Evolutionary conservation across 1,140 invertebrate species (phyloP).

Genomic region (Hypsibius dujardini): DNA sequence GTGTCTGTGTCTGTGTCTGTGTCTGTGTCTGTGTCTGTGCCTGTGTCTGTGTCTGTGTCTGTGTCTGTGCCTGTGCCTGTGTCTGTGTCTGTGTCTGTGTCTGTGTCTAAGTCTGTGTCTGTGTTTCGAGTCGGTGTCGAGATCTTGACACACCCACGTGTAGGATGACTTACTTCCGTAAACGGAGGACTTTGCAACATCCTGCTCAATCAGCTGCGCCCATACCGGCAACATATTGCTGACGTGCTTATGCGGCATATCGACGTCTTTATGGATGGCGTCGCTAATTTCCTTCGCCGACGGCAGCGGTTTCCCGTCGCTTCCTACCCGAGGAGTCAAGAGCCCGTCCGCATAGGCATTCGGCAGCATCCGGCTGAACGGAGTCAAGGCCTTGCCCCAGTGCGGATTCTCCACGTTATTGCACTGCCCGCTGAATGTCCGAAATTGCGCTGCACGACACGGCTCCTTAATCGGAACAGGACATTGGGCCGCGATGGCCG

Average conservation of each 20-base stretch:
- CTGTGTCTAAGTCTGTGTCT: no score
- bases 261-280: neutral
- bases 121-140: no score
- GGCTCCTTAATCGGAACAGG: neutral
- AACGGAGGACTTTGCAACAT: neutral
- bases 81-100: neutral
- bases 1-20: no score
- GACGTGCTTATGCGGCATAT: neutral
- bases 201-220: slow-evolving; percentile 1
- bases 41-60: no score
- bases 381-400: slow-evolving; percentile 51
- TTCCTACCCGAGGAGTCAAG: neutral
- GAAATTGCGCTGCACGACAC: neutral
- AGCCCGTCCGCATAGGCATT: slow-evolving; percentile 39
- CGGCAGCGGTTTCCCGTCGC: neutral
- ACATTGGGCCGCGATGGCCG: no score
- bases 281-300: neutral
- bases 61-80: no score
- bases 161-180: neutral
- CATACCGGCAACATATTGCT: neutral
- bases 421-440: slow-evolving; percentile 62
- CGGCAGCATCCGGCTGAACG: slow-evolving; percentile 38
- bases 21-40: no score
- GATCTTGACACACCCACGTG: neutral
- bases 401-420: slow-evolving; percentile 56